phyloP scores from a whole-genome alignment of 1,140 invertebrate genomes.

The Calephelis nemesis region DNA sequence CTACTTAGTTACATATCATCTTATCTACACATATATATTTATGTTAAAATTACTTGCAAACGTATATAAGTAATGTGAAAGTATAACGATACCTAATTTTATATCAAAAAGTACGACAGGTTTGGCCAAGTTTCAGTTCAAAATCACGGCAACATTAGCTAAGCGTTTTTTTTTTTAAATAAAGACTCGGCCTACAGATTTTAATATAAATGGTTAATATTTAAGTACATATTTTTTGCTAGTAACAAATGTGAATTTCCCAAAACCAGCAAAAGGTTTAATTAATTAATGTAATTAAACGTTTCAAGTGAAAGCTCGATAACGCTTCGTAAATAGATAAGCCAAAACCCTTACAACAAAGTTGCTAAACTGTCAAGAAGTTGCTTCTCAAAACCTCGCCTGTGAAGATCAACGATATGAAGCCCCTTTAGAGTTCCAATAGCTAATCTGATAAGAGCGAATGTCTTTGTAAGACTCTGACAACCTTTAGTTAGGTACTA shows the following conservation, averaged over 20 bases:
- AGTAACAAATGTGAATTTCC: no score
- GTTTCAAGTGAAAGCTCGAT: not conserved
- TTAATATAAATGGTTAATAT: no score
- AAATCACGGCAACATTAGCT: no score
- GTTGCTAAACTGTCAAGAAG: conserved; percentile 17
- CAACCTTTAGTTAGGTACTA: conserved; percentile 10
- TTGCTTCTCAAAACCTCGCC: conserved; percentile 6
- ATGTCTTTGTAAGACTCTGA: conserved; percentile 14
- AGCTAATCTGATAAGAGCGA: conserved; percentile 5
- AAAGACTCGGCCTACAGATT: not conserved
- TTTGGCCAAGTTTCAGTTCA: no score
- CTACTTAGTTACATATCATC: no score
- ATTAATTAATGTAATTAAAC: conserved; percentile 8
- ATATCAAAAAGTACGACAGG: no score
- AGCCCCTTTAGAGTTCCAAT: conserved; percentile 10
- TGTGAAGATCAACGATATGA: conserved; percentile 11
- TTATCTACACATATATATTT: no score
- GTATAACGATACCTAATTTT: no score
- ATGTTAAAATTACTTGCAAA: no score
- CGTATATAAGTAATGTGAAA: no score
- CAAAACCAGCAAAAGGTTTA: not conserved
- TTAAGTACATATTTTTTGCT: no score
- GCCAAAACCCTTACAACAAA: conserved; percentile 10
- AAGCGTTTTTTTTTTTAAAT: no score
- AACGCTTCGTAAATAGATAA: conserved; percentile 9